Conservation (phyloP, 2,888 invertebrate genomes). For the Tipula vernalis region DNA sequence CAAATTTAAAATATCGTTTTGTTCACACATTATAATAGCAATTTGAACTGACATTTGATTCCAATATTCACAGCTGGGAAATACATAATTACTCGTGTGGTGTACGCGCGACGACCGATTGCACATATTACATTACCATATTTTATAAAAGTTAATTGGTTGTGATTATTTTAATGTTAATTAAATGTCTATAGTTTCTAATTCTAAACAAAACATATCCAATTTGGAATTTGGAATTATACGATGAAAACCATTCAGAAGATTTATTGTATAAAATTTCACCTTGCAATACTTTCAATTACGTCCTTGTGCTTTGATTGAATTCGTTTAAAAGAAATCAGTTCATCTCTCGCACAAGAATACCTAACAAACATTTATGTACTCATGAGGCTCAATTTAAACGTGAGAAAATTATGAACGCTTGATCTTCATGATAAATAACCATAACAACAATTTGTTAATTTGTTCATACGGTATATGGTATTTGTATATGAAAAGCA, state of each 20-base stretch:
- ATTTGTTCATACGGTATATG: not conserved
- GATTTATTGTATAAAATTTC: not conserved
- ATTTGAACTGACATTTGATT: not conserved
- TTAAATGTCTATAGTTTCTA: not conserved
- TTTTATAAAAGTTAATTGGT: not conserved
- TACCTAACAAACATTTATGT: not conserved
- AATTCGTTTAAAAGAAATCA: not conserved
- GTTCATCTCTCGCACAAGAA: not conserved
- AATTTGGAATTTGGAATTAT: not conserved
- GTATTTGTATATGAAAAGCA: not conserved
- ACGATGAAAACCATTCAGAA: not conserved
- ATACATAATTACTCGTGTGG: not conserved
- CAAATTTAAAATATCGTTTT: no score
- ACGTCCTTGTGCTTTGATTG: not conserved
- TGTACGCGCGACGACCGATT: not conserved
- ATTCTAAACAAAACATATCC: not conserved
- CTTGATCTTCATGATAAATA: not conserved
- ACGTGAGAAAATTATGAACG: not conserved
- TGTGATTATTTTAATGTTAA: not conserved
- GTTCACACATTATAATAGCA: not conserved
- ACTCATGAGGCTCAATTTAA: not conserved
- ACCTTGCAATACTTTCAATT: not conserved
- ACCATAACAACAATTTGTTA: not conserved
- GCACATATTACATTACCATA: not conserved
- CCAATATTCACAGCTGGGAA: not conserved